Evolutionary conservation across 2,888 invertebrate species (phyloP).

Genomic region (Drosophila heteroneura): DNA sequence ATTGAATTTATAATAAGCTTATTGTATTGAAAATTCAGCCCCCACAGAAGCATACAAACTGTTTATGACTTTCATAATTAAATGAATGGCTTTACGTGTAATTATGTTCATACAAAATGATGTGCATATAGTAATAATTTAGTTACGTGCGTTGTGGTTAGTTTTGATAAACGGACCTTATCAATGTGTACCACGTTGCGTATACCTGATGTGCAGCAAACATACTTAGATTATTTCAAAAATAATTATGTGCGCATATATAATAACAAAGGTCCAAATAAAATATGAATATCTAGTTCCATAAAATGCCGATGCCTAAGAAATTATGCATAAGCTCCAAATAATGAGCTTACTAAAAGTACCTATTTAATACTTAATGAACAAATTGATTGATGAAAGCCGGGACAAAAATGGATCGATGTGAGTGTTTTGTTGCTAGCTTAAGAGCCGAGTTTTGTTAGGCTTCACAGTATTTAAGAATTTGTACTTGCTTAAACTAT

Average conservation of each 20-base stretch:
- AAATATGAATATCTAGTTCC: background rate
- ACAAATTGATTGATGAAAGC: background rate
- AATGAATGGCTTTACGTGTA: conserved; percentile 15
- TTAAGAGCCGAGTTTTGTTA: background rate
- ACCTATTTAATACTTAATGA: background rate
- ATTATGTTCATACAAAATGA: conserved; percentile 6
- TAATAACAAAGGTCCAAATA: background rate
- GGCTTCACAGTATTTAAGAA: background rate
- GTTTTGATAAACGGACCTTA: background rate
- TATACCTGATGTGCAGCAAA: conserved; percentile 42
- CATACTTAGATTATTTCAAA: conserved; percentile 17
- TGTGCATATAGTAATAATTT: conserved; percentile 38
- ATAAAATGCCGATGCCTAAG: too few relatives aligned
- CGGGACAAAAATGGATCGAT: too few relatives aligned
- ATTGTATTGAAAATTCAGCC: conserved; percentile 8
- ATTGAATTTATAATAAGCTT: conserved; percentile 45
- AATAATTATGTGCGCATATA: background rate
- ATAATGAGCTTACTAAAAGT: background rate
- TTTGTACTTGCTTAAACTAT: background rate
- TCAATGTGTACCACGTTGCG: conserved; percentile 21
- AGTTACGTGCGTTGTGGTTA: conserved; percentile 42
- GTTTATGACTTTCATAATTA: conserved; percentile 40
- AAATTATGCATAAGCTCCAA: background rate
- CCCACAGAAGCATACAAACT: conserved; percentile 24
- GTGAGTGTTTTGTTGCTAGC: background rate